Evolutionary conservation across 2,888 invertebrate species (phyloP), one percentile per base, ranked within the genome.

Genomic region (Conomelus anceps): DNA sequence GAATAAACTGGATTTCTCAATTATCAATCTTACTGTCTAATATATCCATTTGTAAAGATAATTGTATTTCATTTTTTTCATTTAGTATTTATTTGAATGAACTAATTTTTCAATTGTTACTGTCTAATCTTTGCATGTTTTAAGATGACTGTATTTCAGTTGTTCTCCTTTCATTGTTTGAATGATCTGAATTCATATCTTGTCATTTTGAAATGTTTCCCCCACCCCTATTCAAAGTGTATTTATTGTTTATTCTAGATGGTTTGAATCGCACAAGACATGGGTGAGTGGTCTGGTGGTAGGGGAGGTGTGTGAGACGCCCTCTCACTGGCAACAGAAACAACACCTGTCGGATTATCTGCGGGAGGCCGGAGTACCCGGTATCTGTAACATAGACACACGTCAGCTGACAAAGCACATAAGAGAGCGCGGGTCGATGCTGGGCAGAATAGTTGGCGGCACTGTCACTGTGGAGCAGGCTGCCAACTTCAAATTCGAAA

Each of bases 221-320:
- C n/a, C n/a, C n/a, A n/a, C n/a, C n/a, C n/a, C n/a, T n/a, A n/a
- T n/a, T n/a, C n/a, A n/a, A n/a, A n/a, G n/a, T n/a, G n/a, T n/a
- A n/a, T 88, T 87, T 23, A 26, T 22, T 88, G 26, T 17, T 20
- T 4, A 92, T 92, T 93, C n/a, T 93, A 97, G 97, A 91, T 97
- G 97, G 95, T 98, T 98, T 92, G 99, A 99, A 93, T 99, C 99
- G 0, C 94, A 95, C 88, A 96, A 96, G 89, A 98, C 99, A 91
- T 99, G 99, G 96, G 96, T 97, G 13, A 95, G 98, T 0, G 99
- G 96, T 0, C 94, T 99, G 89, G 96, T 99, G 91, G 98, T 99
- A 22, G 98, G 98, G 0, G 98, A 98, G 93, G 94, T 97, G 22
- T 98, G 98, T 92, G 96, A 96, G 23, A 94, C 94, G 1, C 98